These are phyloP conservation scores for Spinus pinus DNA, from an alignment of 2,797 vertebrate species.

Conservation along the genomic window DNA sequence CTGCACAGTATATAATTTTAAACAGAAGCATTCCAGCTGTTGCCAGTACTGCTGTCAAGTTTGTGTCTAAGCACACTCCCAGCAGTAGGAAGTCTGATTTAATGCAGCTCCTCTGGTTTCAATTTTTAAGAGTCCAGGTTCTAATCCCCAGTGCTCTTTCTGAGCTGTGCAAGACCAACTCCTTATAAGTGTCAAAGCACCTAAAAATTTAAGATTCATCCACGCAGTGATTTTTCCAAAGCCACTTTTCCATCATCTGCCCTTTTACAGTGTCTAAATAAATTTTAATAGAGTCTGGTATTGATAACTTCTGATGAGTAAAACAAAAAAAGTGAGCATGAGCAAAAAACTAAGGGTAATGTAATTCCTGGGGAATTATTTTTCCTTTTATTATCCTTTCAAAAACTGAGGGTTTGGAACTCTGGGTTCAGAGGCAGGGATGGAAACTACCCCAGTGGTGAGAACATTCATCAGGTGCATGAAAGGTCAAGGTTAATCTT, in stretches of 20 bases:
- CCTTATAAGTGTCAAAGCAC: background rate
- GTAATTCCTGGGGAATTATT: background rate
- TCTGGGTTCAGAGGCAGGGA: background rate
- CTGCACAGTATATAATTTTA: slow-evolving; percentile 30
- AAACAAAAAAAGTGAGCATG: background rate
- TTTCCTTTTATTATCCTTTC: background rate
- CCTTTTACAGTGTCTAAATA: background rate
- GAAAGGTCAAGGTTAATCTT: background rate
- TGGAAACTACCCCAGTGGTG: background rate
- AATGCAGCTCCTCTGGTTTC: background rate
- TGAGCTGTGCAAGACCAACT: background rate
- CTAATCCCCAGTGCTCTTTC: background rate
- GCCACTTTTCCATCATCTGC: background rate
- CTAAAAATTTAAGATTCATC: background rate
- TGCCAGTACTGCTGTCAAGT: slow-evolving; percentile 6
- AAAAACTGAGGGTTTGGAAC: background rate
- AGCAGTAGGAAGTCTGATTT: background rate
- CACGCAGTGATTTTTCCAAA: background rate
- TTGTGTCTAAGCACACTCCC: background rate
- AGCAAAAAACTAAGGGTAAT: background rate
- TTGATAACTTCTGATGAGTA: background rate
- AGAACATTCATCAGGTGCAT: background rate
- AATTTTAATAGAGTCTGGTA: background rate
- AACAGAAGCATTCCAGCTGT: slow-evolving; percentile 47
- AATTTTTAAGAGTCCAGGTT: background rate